phyloP scores from a whole-genome alignment of 2,797 vertebrate species.

The Acrossocheilus fasciatus region DNA sequence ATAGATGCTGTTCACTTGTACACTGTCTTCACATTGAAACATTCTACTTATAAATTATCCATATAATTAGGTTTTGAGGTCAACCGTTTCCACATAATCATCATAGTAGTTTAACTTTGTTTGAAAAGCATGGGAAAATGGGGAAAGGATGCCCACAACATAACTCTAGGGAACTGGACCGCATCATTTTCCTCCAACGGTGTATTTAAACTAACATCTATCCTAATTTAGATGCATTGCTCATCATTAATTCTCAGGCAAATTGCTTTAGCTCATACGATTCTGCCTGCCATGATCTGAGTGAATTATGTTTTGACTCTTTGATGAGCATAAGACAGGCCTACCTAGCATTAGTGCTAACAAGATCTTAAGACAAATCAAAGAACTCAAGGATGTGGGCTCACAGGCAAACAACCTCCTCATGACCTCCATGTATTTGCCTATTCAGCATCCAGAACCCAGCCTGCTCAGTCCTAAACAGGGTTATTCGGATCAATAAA shows the following conservation, averaged over 20 bases:
- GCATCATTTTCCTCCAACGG: neutral
- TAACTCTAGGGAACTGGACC: slow-evolving; percentile 21
- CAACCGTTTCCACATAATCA: slow-evolving; percentile 15
- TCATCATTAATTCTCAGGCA: slow-evolving; percentile 25
- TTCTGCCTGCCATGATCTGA: slow-evolving; percentile 19
- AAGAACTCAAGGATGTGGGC: slow-evolving; percentile 59
- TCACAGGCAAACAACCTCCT: slow-evolving; percentile 52
- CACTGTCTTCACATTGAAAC: neutral
- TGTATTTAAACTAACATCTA: slow-evolving; percentile 15
- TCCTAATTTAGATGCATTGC: slow-evolving; percentile 30
- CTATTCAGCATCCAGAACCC: slow-evolving; percentile 48
- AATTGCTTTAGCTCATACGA: slow-evolving; percentile 7
- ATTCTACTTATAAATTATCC: slow-evolving; percentile 18
- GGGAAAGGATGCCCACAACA: slow-evolving; percentile 1
- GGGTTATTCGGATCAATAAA: slow-evolving; percentile 76
- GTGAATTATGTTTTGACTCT: slow-evolving; percentile 35
- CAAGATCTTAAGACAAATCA: slow-evolving; percentile 62
- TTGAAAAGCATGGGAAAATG: slow-evolving; percentile 35
- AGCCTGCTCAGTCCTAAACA: slow-evolving; percentile 68
- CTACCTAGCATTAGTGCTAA: slow-evolving; percentile 60
- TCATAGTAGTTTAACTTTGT: slow-evolving; percentile 12
- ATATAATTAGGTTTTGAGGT: slow-evolving; percentile 37
- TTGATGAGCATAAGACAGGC: slow-evolving; percentile 35
- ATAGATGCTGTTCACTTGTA: slow-evolving; percentile 5
- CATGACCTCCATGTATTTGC: slow-evolving; percentile 37